phyloP scores from a whole-genome alignment of 2,888 invertebrate species.

The Chrysopilus asiliformis region DNA sequence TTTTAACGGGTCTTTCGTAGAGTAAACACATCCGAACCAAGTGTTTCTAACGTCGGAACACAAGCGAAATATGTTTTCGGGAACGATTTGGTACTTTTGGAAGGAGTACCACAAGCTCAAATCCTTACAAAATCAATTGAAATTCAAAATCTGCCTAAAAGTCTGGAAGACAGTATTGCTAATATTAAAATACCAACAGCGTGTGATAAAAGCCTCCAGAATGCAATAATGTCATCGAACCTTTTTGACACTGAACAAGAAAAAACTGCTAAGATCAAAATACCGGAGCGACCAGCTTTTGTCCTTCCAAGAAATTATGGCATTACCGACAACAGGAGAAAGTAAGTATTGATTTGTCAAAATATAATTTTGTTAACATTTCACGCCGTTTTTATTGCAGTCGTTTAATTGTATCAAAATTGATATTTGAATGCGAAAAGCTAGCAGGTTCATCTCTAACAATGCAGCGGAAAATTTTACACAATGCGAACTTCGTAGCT shows the following conservation, averaged over 20 bases:
- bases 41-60: not conserved
- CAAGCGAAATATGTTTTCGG: slow-evolving; percentile 37
- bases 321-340: slow-evolving; percentile 52
- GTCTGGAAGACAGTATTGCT: slow-evolving; percentile 40
- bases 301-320: slow-evolving; percentile 62
- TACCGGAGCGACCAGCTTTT: slow-evolving; percentile 54
- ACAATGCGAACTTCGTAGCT: slow-evolving; percentile 44
- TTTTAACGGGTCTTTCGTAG: too few species aligned
- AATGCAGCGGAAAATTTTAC: slow-evolving; percentile 43
- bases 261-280: slow-evolving; percentile 58
- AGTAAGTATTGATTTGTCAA: slow-evolving; percentile 38
- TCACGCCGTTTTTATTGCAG: slow-evolving; percentile 37
- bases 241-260: slow-evolving; percentile 68
- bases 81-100: slow-evolving; percentile 50
- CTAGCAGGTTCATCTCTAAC: slow-evolving; percentile 41
- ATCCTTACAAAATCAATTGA: slow-evolving; percentile 65
- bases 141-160: slow-evolving; percentile 46
- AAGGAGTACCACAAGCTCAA: slow-evolving; percentile 66
- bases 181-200: slow-evolving; percentile 38
- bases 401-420: slow-evolving; percentile 47
- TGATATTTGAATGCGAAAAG: slow-evolving; percentile 55
- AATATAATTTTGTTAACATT: not conserved
- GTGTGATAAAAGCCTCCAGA: slow-evolving; percentile 46
- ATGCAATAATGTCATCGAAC: slow-evolving; percentile 48
- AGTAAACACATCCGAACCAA: not conserved